Base-by-base conservation (phyloP, 2,888 invertebrate species). In the Odontothrips loti region DNA sequence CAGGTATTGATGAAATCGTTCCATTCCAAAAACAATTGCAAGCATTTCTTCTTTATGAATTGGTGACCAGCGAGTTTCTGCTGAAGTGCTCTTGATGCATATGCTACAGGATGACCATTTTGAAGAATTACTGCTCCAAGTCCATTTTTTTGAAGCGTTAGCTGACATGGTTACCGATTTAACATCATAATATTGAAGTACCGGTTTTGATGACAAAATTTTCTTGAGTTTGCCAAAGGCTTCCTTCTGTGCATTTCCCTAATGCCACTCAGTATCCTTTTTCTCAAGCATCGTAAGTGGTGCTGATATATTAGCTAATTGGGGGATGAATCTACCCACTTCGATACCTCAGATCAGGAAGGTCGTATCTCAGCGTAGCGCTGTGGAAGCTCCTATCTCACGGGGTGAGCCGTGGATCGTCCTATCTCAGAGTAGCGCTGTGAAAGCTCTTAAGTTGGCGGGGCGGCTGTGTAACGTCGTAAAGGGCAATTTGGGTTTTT, bases 11-110 rank as follows among this genome's bases (percentile, higher is more conserved):
- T 85, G 84, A 82, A 86, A 87, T 81, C 85, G 85, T 47, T 84
- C 80, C 81, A 85, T 85, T 9, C 83, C 86, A 83, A 86, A 86
- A 17, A 82, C 83, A 75, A 84, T 83, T 3, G 86, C 86, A 63
- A 86, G 80, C 17, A 85, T 83, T n/a, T n/a, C n/a, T 82, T 87
- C 86, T 82, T 86, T 86, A 81, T 86, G 86, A 17, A 86, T 86
- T 82, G 86, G 86, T 27, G 85, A 83, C 82, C 85, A 86, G 12
- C 82, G 83, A 23, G 79, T 47, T 83, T 86, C 85, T 11, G 83
- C 83, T 20, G 82, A 47, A 86, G 81, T 0, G 85, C 82, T 83
- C 84, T 84, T 68, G 86, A 86, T 17, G 86, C 86, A 84, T 86
- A 87, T 11, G 85, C 85, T n/a, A 86, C 83, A 8, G 86, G 86